Evolutionary conservation across 2,888 invertebrate genomes (phyloP).

Genomic region (Aspidiotus rigidus): DNA sequence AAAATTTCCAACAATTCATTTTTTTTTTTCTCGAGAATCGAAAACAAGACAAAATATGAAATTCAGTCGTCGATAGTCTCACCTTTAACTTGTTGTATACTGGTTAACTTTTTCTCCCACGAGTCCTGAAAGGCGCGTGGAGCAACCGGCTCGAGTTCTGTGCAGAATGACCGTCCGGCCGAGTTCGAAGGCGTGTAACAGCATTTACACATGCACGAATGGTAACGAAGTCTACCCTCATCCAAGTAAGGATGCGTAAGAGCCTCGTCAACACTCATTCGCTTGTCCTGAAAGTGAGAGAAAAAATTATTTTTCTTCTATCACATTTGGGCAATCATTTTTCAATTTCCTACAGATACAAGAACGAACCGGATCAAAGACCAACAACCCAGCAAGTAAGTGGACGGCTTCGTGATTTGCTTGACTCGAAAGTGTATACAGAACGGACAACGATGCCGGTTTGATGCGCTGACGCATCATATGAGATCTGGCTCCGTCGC

Average conservation of each 20-base stretch:
- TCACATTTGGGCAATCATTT: neutral
- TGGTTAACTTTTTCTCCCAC: constrained; percentile 91
- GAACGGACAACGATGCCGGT: constrained; percentile 75
- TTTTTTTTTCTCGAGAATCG: no score
- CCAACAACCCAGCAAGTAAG: constrained; percentile 91
- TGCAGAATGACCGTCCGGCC: constrained; percentile 72
- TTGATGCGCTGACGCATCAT: constrained; percentile 81
- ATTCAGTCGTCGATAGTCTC: constrained; percentile 33
- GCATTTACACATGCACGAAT: constrained; percentile 99
- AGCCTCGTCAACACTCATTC: constrained; percentile 90
- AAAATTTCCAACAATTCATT: no score
- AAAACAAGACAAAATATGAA: no score
- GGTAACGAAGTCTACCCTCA: constrained; percentile 95
- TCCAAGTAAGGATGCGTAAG: constrained; percentile 95
- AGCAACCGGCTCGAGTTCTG: constrained; percentile 85
- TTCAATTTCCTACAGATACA: neutral
- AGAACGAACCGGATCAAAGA: constrained; percentile 85
- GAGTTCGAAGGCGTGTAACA: constrained; percentile 67
- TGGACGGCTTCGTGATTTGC: constrained; percentile 98
- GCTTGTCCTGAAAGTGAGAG: constrained; percentile 61
- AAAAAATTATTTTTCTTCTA: constrained; percentile 26
- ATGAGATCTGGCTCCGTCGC: constrained; percentile 87
- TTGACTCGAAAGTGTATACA: constrained; percentile 84
- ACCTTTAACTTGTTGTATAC: constrained; percentile 93
- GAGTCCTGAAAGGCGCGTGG: constrained; percentile 85